Evolutionary conservation across 2,797 vertebrate genomes (phyloP).

Genomic region (Pempheris klunzingeri): DNA sequence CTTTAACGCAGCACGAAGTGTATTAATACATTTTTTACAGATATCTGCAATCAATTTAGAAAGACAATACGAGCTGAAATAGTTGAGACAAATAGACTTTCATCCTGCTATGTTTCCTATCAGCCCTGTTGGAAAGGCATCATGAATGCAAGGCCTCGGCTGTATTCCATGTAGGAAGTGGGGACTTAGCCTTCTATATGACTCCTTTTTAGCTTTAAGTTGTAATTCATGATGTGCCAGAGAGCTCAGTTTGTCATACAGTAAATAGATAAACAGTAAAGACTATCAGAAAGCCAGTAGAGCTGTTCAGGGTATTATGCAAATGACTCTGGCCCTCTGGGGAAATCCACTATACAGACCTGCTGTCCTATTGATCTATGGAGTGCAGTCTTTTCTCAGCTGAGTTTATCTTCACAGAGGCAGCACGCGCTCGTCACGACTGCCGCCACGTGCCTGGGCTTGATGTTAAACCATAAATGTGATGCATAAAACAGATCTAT

Average conservation of each 20-base stretch:
- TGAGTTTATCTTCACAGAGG: neutral
- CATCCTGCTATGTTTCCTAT: neutral
- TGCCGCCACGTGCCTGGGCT: neutral
- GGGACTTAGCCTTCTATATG: neutral
- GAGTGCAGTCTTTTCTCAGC: neutral
- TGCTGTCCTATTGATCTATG: neutral
- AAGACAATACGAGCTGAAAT: neutral
- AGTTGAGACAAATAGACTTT: too few species aligned
- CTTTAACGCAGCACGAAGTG: neutral
- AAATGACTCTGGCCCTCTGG: neutral
- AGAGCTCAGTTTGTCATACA: neutral
- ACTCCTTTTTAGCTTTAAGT: neutral
- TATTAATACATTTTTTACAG: neutral
- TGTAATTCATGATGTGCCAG: conserved; percentile 1
- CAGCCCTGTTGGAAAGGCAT: too few species aligned
- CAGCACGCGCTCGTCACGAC: neutral
- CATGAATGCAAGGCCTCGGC: too few species aligned
- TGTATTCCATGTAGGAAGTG: neutral
- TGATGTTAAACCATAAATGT: neutral
- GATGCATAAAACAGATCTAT: neutral
- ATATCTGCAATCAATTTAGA: neutral
- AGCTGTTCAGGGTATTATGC: neutral
- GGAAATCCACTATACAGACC: neutral
- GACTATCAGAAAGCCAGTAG: neutral
- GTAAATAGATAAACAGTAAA: neutral